Evolutionary conservation across 2,888 invertebrate genomes (phyloP).

Genomic region (Sphaerophoria taeniata): DNA sequence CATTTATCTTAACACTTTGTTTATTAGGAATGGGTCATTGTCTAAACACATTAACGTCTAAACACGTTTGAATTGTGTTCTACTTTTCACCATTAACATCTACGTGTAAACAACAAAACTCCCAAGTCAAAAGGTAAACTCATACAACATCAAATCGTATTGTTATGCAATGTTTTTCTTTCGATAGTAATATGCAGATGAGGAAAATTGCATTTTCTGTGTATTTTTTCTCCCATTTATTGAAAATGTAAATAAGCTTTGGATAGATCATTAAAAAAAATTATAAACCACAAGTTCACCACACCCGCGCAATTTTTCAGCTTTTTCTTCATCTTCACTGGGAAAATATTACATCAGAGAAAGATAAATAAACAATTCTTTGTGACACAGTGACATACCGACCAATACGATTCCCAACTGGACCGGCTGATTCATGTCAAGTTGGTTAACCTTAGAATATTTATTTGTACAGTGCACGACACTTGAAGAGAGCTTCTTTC

Average conservation of each 20-base stretch:
- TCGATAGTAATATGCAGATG: conserved; percentile 12
- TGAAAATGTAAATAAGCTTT: background rate
- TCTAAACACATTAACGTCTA: conserved; percentile 54
- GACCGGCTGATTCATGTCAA: conserved; percentile 53
- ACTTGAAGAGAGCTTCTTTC: too few relatives aligned
- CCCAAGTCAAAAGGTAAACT: conserved; percentile 35
- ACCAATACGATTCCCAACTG: background rate
- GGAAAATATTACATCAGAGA: conserved; percentile 37
- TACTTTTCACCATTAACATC: conserved; percentile 50
- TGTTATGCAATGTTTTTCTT: conserved; percentile 53
- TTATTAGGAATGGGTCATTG: conserved; percentile 51
- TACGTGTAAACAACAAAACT: conserved; percentile 51
- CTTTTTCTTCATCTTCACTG: too few relatives aligned
- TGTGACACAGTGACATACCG: conserved; percentile 61
- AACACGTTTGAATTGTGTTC: conserved; percentile 41
- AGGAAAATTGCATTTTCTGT: conserved; percentile 33
- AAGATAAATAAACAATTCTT: conserved; percentile 28
- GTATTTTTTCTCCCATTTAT: conserved; percentile 27
- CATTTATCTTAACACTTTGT: conserved; percentile 46
- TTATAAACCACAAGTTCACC: conserved; percentile 11
- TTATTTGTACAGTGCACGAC: too few relatives aligned
- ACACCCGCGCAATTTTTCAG: background rate
- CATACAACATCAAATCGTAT: conserved; percentile 30
- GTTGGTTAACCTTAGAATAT: conserved; percentile 66
- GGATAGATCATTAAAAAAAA: conserved; percentile 27